These are phyloP conservation scores for Oligia strigilis DNA, from an alignment of 2,888 invertebrate species.

Conservation along the genomic window DNA sequence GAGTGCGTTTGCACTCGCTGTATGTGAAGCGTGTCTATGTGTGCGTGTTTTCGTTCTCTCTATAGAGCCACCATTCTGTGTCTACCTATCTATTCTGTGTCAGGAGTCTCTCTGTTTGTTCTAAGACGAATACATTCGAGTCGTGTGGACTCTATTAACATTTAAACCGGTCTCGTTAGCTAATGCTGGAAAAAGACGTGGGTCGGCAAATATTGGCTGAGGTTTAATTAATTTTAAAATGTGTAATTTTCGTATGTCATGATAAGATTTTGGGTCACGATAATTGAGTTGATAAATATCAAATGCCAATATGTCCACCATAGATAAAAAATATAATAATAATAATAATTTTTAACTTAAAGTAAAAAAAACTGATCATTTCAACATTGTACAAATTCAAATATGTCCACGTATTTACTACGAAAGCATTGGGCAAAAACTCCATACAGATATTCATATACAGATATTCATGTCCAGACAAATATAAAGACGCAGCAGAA, in stretches of 20 bases:
- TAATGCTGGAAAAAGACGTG: constrained; percentile 28
- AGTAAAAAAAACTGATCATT: too few relatives aligned
- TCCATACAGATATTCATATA: too few relatives aligned
- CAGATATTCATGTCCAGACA: too few relatives aligned
- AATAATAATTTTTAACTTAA: too few relatives aligned
- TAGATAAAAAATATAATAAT: too few relatives aligned
- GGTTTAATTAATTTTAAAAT: constrained; percentile 19
- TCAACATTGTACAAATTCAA: too few relatives aligned
- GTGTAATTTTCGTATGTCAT: neutral
- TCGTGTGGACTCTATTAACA: constrained; percentile 36
- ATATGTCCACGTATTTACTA: too few relatives aligned
- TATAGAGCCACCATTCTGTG: neutral
- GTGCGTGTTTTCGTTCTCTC: neutral
- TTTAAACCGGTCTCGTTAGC: constrained; percentile 46
- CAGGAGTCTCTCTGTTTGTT: constrained; percentile 43
- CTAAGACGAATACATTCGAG: constrained; percentile 29
- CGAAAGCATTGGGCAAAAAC: too few relatives aligned
- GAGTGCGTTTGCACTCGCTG: neutral
- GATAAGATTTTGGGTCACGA: neutral
- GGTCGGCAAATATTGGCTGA: constrained; percentile 15
- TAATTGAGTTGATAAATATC: too few relatives aligned
- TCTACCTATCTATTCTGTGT: neutral
- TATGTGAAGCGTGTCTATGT: neutral
- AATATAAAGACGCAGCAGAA: too few relatives aligned
- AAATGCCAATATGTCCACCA: too few relatives aligned